Evolutionary conservation across 1,140 invertebrate species (phyloP), one percentile per base, ranked within the genome.

Genomic region (Sogatella furcifera): DNA sequence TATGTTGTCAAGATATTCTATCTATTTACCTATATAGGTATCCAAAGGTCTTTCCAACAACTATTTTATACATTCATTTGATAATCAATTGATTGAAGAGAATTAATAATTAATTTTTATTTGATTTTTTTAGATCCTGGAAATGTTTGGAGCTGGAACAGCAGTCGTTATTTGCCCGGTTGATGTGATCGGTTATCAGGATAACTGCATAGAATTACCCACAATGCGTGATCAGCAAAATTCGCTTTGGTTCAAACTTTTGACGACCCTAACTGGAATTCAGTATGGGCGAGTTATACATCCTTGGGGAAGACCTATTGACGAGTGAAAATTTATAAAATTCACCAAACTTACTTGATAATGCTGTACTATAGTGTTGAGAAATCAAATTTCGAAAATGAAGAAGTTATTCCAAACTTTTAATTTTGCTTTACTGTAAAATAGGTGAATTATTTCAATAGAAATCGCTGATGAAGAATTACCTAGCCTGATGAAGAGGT

Each of bases 111-210:
- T 71, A 3, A 52, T 38, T 52, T 54, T 44, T 44, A 13, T 15
- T 57, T 57, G n/a, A n/a, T n/a, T n/a, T n/a, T 60, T 22, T 65
- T 73, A 96, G 92, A 72, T 98, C 52, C 69, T 95, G 62, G 95
- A 98, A 76, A 79, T 97, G 68, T 98, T 98, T 77, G 95, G 94
- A 46, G 82, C 91, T 52, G 95, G 95, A 56, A 98, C 95, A 17
- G 95, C 95, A 0, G 93, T 90, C 66, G 80, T 95, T 52, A 85
- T 98, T 1, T 94, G 89, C 70, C 95, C 95, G 1, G 83, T 98
- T 42, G 85, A 84, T 28, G 78, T 80, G 31, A 91, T 98, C 56
- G 78, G 84, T 41, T 95, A 86, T 71, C 56, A 84, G 61, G 84
- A 79, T 4, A 66, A 81, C 62, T 69, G 78, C 64, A 75, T 93